Evolutionary conservation across 2,888 invertebrate genomes (phyloP).

Genomic region (Phytoseiulus persimilis): DNA sequence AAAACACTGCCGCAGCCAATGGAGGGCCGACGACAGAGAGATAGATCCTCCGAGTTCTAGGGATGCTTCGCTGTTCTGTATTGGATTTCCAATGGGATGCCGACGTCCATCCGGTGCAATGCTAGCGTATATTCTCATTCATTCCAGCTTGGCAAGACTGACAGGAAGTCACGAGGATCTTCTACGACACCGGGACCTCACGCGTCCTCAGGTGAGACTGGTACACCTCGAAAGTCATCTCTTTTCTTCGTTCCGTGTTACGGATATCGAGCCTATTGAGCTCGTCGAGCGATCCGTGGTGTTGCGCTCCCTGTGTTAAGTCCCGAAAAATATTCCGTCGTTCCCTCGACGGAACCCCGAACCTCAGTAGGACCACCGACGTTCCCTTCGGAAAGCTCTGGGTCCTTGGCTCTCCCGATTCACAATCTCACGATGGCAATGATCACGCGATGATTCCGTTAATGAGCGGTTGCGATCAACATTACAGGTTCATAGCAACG

Average conservation of each 20-base stretch:
- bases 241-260: not conserved
- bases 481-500: slow-evolving; percentile 22
- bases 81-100: slow-evolving; percentile 13
- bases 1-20: not conserved
- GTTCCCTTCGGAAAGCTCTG: too few species aligned
- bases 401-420: too few species aligned
- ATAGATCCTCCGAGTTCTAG: not conserved
- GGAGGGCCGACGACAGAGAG: not conserved
- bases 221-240: not conserved
- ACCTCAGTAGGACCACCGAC: not conserved
- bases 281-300: not conserved
- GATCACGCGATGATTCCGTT: not conserved
- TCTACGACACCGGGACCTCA: slow-evolving; percentile 20
- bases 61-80: not conserved
- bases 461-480: not conserved
- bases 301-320: not conserved
- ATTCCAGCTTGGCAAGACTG: slow-evolving; percentile 21
- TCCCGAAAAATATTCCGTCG: not conserved
- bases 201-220: not conserved
- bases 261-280: not conserved
- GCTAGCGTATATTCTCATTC: not conserved
- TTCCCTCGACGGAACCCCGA: too few species aligned
- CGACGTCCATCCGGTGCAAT: not conserved
- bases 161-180: slow-evolving; percentile 35
- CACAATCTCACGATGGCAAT: not conserved